Percentiles rank a stretch among this genome's conserved stretches.
phyloP scores from a whole-genome alignment of 2,888 invertebrate genomes.

The Malthinus flaveolus region DNA sequence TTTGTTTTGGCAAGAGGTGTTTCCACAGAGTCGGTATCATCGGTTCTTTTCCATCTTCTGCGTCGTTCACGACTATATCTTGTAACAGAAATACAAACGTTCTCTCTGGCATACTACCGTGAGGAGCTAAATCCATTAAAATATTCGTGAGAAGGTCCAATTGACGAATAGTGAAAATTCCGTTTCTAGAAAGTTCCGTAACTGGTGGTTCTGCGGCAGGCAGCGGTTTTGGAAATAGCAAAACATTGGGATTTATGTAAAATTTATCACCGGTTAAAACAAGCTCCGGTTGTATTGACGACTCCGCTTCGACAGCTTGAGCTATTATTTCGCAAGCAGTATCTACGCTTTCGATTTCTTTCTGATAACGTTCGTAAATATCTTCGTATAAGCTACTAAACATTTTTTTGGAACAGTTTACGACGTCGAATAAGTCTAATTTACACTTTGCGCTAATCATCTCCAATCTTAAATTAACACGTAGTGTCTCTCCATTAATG shows the following conservation, averaged over 20 bases:
- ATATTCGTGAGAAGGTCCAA: conserved; percentile 44
- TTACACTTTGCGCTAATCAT: conserved; percentile 56
- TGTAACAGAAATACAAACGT: conserved; percentile 53
- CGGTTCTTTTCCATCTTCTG: conserved; percentile 42
- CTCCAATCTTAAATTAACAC: conserved; percentile 57
- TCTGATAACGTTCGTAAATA: conserved; percentile 50
- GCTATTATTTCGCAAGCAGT: conserved; percentile 44
- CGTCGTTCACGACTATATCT: conserved; percentile 50
- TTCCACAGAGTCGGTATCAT: conserved; percentile 50
- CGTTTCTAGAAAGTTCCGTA: conserved; percentile 30
- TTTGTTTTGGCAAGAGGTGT: conserved; percentile 35
- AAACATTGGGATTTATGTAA: conserved; percentile 45
- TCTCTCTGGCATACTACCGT: conserved; percentile 49
- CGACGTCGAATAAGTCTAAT: conserved; percentile 55
- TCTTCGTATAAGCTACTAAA: conserved; percentile 59
- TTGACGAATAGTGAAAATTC: conserved; percentile 45
- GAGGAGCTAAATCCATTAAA: conserved; percentile 50
- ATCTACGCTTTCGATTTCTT: conserved; percentile 52
- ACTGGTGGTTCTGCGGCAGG: conserved; percentile 37
- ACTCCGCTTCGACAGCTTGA: conserved; percentile 54
- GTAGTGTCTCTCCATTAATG: conserved; percentile 60
- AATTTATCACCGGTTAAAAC: conserved; percentile 52
- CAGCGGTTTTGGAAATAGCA: conserved; percentile 42
- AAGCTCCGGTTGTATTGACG: conserved; percentile 52
- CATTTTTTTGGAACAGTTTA: conserved; percentile 55